A percentile compares a stretch with the other conserved stretches of the same genome.
These are phyloP conservation scores for Pardalotus punctatus DNA, from an alignment of 2,113 vertebrate genomes.

Conservation along the genomic window DNA sequence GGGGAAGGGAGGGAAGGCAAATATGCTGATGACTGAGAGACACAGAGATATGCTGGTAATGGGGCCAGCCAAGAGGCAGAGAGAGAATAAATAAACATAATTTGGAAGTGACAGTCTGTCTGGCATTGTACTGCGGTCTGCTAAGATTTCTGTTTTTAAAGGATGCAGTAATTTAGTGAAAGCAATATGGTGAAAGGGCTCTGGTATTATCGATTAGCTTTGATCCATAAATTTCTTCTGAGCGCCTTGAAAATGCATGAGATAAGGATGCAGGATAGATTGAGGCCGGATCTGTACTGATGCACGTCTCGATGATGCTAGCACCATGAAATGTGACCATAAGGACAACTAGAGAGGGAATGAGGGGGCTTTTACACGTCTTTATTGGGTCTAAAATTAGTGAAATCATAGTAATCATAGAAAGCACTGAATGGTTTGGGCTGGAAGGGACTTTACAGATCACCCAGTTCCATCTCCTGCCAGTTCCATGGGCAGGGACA, in stretches of 20 bases:
- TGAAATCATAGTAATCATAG: neutral
- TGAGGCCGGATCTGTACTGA: rapidly evolving
- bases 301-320: rapidly evolving
- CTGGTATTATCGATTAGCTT: constrained; percentile 5
- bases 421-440: neutral
- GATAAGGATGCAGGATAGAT: neutral
- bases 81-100: constrained; percentile 62
- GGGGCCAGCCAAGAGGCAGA: constrained; percentile 52
- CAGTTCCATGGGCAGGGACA: neutral
- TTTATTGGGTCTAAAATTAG: neutral
- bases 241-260: neutral
- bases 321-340: neutral
- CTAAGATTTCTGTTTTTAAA: constrained; percentile 24
- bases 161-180: constrained; percentile 16
- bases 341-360: neutral
- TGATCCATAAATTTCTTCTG: constrained; percentile 7
- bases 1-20: constrained; percentile 15
- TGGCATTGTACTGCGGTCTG: constrained; percentile 3
- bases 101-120: constrained; percentile 52
- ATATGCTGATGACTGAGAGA: constrained; percentile 45
- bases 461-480: neutral
- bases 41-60: constrained; percentile 38
- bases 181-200: constrained; percentile 12
- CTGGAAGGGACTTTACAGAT: neutral
- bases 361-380: neutral